Evolutionary conservation across 2,113 vertebrate genomes (phyloP).

Genomic region (Aegotheles bennettii): DNA sequence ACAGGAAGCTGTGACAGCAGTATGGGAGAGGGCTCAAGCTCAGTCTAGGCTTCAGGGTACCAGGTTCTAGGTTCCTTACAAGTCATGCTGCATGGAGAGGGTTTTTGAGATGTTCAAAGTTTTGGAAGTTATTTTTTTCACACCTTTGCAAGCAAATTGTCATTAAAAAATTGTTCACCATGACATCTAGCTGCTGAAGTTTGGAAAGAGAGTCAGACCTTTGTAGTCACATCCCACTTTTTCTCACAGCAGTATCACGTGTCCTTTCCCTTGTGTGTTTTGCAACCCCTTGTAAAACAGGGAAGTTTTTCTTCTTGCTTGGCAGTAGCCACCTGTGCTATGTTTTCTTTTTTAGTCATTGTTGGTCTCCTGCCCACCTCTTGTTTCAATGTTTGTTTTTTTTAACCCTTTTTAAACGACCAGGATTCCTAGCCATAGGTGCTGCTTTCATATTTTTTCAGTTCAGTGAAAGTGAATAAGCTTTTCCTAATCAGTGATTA

Average conservation of each 20-base stretch:
- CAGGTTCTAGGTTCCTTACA: not conserved
- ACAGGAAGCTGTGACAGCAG: not conserved
- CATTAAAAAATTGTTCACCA: not conserved
- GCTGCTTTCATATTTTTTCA: slow-evolving; percentile 24
- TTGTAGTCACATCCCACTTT: not conserved
- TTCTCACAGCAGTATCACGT: not conserved
- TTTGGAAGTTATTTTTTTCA: not conserved
- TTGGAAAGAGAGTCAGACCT: not conserved
- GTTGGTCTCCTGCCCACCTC: slow-evolving; percentile 16
- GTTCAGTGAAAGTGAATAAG: slow-evolving; percentile 31
- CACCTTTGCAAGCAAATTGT: not conserved
- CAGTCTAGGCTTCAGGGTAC: not conserved
- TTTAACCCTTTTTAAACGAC: slow-evolving; percentile 23
- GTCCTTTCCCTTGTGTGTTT: not conserved
- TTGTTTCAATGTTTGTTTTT: slow-evolving; percentile 1
- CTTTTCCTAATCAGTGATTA: slow-evolving; percentile 46
- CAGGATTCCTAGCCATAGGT: not conserved
- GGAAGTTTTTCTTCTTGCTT: not conserved
- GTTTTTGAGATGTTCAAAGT: not conserved
- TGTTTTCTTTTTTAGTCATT: slow-evolving; percentile 38
- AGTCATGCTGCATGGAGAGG: not conserved
- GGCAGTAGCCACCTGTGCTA: slow-evolving; percentile 1
- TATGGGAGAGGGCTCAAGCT: not conserved
- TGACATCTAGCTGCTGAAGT: not conserved
- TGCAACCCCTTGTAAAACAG: not conserved